Evolutionary conservation across 37 sponge, comb jelly and placozoan species (phyloP).

Genomic region (Eunapius fragilis): DNA sequence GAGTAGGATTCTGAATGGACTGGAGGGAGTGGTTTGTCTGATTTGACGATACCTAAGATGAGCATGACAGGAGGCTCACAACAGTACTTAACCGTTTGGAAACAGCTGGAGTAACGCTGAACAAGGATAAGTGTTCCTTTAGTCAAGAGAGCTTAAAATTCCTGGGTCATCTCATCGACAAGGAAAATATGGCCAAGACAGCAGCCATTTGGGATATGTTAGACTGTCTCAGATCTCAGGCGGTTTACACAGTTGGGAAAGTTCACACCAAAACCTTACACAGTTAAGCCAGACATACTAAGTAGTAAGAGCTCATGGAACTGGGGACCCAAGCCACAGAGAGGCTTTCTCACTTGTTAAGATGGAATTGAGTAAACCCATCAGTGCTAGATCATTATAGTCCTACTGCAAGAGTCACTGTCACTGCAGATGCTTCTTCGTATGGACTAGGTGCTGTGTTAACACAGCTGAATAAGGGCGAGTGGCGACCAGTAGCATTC

Average conservation of each 20-base stretch:
- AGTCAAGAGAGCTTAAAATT: slow-evolving; percentile 19
- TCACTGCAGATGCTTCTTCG: slow-evolving; percentile 36
- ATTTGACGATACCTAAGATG: slow-evolving; percentile 14
- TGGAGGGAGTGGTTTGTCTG: slow-evolving; percentile 26
- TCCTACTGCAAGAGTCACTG: neutral
- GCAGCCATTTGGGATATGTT: neutral
- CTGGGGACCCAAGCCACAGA: slow-evolving; percentile 29
- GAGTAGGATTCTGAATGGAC: slow-evolving; percentile 27
- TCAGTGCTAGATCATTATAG: slow-evolving; percentile 31
- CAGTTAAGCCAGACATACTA: slow-evolving; percentile 8
- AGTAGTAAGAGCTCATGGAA: neutral
- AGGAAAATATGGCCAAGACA: slow-evolving; percentile 9
- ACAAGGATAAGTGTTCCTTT: slow-evolving; percentile 35
- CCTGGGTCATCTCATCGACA: slow-evolving; percentile 25
- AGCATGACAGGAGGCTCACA: slow-evolving; percentile 16
- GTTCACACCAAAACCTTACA: slow-evolving; percentile 29
- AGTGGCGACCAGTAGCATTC: slow-evolving; percentile 40
- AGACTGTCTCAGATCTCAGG: slow-evolving; percentile 10
- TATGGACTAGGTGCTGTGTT: slow-evolving; percentile 55
- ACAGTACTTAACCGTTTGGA: neutral
- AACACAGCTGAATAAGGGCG: slow-evolving; percentile 1
- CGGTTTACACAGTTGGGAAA: slow-evolving; percentile 23
- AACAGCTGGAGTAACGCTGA: slow-evolving; percentile 23
- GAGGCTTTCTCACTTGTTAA: slow-evolving; percentile 40
- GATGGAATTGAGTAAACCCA: slow-evolving; percentile 6